Evolutionary conservation across 2,888 invertebrate genomes (phyloP), one percentile per base, ranked within the genome.

Genomic region (Stegana nigrithorax): DNA sequence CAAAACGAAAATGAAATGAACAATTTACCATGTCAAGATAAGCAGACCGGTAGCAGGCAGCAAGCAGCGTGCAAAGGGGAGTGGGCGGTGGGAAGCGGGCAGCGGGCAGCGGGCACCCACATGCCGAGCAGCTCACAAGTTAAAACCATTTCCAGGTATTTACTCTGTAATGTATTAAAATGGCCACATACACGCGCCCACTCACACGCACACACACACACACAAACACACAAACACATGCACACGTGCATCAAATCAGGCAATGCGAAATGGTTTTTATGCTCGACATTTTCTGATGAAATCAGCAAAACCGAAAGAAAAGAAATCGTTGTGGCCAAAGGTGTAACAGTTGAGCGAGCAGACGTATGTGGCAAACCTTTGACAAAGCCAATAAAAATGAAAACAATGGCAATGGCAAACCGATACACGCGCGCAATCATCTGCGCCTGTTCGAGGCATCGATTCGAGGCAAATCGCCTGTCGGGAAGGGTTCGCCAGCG

Each of bases 211-310:
- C 19, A 57, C 26, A 23, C 21, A 55, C 39, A 55, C 55, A 39
- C 53, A 36, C 32, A 12, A 17, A 32, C 56, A 14, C 55, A 32
- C 19, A 23, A 1, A 25, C 23, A 42, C 5, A 23, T 6, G 7
- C 39, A 23, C 55, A 42, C 3, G n/a, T 21, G 6, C 25, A 26
- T 29, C n/a, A 36, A 26, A 8, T 23, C 23, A 42, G 10, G 3
- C 8, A 10, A 72, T 78, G 69, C 67, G 27, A 78, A 76, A 76
- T 69, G 70, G 74, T 64, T 76, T 78, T 74, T 70, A 72, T 44
- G 62, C 44, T 62, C 25, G 47, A 19, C 19, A 12, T 27, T 59
- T 78, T 68, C 79, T 76, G 75, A 78, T 80, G 70, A 76, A 73
- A 80, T 80, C 75, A 73, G 77, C 77, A 69, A 70, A 65, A 51